Evolutionary conservation across 2,113 vertebrate genomes (phyloP), one percentile per base, ranked within the genome.

Genomic region (Lanius collurio): DNA sequence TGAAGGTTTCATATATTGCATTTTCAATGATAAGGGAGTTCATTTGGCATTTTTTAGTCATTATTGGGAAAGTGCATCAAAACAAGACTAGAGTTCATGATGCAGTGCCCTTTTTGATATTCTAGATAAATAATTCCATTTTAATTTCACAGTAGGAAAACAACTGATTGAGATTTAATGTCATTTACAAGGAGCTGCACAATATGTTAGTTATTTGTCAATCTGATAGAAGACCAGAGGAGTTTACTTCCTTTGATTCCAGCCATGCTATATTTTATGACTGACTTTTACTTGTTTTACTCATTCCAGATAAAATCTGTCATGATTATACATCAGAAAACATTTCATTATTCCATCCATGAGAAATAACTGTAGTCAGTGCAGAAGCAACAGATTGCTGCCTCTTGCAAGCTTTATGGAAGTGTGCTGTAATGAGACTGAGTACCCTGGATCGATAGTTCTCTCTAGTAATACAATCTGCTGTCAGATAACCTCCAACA

Each of bases 361-460:
- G 96, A 97, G 92, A 96, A 93, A 96, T 96, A 95, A 97, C 83
- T 86, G 79, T 93, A 96, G 96, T 97, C 94, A 95, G 92, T 95
- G 94, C 93, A 96, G 95, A 93, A 97, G 93, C 76, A 96, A 95
- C 97, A 98, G 98, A 97, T 96, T 96, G 96, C 96, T 94, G 90
- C 91, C 78, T 93, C 94, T 65, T 55, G 23, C 95, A 95, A 71
- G 90, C 90, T 96, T 97, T 96, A 93, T 94, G 95, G 96, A 92
- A 92, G 96, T 83, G 82, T 95, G 94, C 84, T 96, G 95, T 97
- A 97, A 95, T 94, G 97, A 97, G 96, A 87, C 95, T 44, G 90
- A 93, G 89, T 91, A 90, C 91, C 86, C 86, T 93, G 73, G 95
- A 96, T 97, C 95, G 2, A 94, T 97, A 96, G 95, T 95, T 97